A percentile compares a stretch with the other conserved stretches of the same genome.
Conservation (phyloP, 2,888 invertebrate genomes). For the Buathra laborator region DNA sequence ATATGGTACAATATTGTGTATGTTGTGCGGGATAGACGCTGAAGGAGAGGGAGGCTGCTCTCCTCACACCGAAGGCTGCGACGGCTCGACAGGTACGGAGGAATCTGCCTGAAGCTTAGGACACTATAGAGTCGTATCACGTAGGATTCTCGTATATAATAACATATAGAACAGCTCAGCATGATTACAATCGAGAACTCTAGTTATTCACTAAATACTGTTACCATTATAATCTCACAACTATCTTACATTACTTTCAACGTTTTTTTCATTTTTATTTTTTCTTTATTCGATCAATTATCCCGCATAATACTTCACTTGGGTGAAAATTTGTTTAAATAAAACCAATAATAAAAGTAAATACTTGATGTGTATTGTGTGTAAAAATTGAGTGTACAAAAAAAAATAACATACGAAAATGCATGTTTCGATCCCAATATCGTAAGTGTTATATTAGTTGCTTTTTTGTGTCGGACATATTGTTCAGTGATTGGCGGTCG, state of each 20-base stretch:
- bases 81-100: slow-evolving; percentile 94
- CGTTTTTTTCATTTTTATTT: slow-evolving; percentile 11
- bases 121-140: slow-evolving; percentile 77
- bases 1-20: slow-evolving; percentile 82
- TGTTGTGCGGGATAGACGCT: slow-evolving; percentile 90
- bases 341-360: neutral
- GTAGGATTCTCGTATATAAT: slow-evolving; percentile 77
- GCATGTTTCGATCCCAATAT: slow-evolving; percentile 48
- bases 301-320: slow-evolving; percentile 11
- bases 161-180: slow-evolving; percentile 67
- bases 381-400: slow-evolving; percentile 1
- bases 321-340: slow-evolving; percentile 13
- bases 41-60: slow-evolving; percentile 93
- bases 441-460: neutral
- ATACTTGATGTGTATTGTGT: neutral
- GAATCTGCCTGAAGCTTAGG: slow-evolving; percentile 83
- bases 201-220: slow-evolving; percentile 62
- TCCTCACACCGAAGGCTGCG: slow-evolving; percentile 97
- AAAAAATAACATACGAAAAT: slow-evolving; percentile 8
- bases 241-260: slow-evolving; percentile 7
- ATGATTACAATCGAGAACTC: slow-evolving; percentile 75
- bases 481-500: neutral
- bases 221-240: slow-evolving; percentile 4
- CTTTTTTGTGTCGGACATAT: neutral
- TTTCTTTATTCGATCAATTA: slow-evolving; percentile 11